Percentiles rank a stretch among this genome's conserved stretches.
phyloP scores from a whole-genome alignment of 2,797 vertebrate genomes.

The Lateolabrax maculatus region DNA sequence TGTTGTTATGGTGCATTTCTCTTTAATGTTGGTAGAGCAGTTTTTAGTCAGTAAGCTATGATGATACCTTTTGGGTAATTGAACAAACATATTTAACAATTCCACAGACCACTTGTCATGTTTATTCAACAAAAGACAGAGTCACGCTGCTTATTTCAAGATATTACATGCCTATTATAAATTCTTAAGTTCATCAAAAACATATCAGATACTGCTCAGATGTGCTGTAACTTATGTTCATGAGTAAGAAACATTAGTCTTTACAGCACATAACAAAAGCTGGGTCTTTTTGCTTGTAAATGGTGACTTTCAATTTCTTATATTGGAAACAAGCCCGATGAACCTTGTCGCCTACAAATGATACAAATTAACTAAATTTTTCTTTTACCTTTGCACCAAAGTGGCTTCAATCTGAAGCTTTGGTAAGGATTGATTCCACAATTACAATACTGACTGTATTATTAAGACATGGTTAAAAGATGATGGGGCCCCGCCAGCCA shows the following conservation, averaged over 20 bases:
- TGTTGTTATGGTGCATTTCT: conserved; percentile 26
- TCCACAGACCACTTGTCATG: neutral
- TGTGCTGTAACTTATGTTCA: neutral
- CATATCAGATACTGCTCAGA: neutral
- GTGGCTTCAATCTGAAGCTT: conserved; percentile 6
- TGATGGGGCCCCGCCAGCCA: neutral
- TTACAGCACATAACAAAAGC: neutral
- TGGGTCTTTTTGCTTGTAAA: neutral
- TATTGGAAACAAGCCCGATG: neutral
- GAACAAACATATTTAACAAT: neutral
- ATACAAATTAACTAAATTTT: neutral
- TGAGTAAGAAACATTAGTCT: neutral
- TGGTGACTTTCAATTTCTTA: neutral
- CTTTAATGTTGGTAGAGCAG: conserved; percentile 7
- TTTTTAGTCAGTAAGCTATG: conserved; percentile 13
- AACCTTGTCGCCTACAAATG: conserved; percentile 3
- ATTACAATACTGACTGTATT: conserved; percentile 2
- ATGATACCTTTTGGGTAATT: neutral
- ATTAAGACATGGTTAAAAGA: neutral
- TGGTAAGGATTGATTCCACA: neutral
- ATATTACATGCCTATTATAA: neutral
- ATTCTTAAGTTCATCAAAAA: neutral
- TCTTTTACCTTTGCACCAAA: conserved; percentile 11
- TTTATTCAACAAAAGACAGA: conserved; percentile 21
- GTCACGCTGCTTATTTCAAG: neutral